Base-by-base conservation (phyloP, 2,888 invertebrate species). In the Drosophila mayaguana region DNA sequence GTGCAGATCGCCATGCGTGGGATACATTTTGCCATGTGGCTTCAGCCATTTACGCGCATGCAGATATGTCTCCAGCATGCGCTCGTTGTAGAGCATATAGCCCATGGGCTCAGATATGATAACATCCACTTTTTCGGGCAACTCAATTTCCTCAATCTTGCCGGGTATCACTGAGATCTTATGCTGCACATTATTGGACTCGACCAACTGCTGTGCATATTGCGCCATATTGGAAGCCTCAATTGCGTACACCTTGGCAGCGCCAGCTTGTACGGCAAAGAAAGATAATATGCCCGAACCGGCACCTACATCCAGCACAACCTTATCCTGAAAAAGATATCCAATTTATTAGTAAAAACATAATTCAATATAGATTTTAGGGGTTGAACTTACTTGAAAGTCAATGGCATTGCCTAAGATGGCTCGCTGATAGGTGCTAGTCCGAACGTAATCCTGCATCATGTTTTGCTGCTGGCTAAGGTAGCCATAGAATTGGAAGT, bases 101-200 rank as follows among this genome's bases (percentile, higher is more conserved):
- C 99, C 99, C 99, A 99, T 99, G 0, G 99, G 99, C 93, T 99
- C 99, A 2, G 98, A 99, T 82, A 99, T 97, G 86, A 99, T 99
- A 48, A 98, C 96, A 93, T 99, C 99, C 22, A 99, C 99, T 89
- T 95, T 95, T 93, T 99, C 99, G 2, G 99, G 98, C 75, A 99
- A 94, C 82, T 97, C 97, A 50, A 99, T 97, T 94, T 99, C 99
- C 93, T 99, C 99, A 73, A 99, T 98, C 94, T 99, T 99, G 3
- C 99, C 99, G 12, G 99, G 97, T 84, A 99, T 96, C 6, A 99
- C 98, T 75, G 96, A 94, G 75, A 99, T 97, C 90, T 96, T 96
- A 89, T 97, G 97, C 72, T 96, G 95, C 59, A 98, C 94, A 91
- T 97, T 96, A 93, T 99, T 99, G 38, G 97, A 96, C 79, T 96